These are phyloP conservation scores for Melanocharis versteri DNA, from an alignment of 2,113 vertebrate species.

Conservation along the genomic window DNA sequence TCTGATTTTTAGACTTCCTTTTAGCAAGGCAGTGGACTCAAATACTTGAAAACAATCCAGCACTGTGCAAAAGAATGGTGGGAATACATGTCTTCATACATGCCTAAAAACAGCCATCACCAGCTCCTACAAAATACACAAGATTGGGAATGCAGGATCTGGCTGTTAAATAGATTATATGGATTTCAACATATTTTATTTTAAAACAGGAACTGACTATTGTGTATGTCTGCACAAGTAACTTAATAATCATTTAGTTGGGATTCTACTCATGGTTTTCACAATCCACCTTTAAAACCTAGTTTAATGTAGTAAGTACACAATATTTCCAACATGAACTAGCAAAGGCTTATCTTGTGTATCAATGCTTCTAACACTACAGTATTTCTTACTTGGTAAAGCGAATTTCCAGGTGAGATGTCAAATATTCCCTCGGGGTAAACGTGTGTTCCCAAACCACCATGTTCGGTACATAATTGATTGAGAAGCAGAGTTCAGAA, in stretches of 20 bases:
- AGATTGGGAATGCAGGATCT: neutral
- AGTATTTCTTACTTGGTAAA: conserved; percentile 91
- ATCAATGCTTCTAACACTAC: neutral
- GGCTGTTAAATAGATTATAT: neutral
- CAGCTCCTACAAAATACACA: neutral
- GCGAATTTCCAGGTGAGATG: conserved; percentile 98
- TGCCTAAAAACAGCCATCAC: neutral
- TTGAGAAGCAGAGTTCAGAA: conserved; percentile 98
- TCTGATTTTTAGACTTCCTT: neutral
- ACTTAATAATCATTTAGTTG: neutral
- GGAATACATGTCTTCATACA: neutral
- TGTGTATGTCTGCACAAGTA: neutral
- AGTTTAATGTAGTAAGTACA: neutral
- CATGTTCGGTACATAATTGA: conserved; percentile 98
- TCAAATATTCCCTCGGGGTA: conserved; percentile 96
- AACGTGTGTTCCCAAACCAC: conserved; percentile 98
- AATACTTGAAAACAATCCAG: neutral
- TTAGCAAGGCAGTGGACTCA: neutral
- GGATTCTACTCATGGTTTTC: rapidly evolving
- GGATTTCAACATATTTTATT: neutral
- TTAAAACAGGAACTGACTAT: neutral
- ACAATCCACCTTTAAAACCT: neutral
- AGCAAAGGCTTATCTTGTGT: neutral
- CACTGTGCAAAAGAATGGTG: neutral
- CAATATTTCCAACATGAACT: neutral